These are phyloP conservation scores for Protomyctophum bolini DNA, from an alignment of 2,113 vertebrate genomes.

Conservation along the genomic window DNA sequence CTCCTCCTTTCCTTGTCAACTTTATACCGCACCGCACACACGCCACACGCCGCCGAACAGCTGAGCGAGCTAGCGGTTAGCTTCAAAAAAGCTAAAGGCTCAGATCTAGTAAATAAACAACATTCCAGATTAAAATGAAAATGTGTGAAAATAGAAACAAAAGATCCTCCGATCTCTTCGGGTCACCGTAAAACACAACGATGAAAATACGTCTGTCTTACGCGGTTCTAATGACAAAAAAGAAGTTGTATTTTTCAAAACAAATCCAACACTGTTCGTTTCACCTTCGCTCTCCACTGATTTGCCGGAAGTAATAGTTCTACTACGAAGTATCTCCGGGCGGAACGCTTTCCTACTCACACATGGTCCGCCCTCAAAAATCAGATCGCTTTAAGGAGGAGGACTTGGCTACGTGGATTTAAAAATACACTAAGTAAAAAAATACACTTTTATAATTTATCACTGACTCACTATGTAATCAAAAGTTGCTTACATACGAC, in stretches of 20 bases:
- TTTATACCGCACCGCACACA: background rate
- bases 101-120: conserved; percentile 13
- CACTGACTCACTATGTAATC: no score
- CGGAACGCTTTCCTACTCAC: background rate
- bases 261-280: conserved; percentile 5
- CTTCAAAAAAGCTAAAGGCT: background rate
- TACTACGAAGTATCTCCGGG: conserved; percentile 53
- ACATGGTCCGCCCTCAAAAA: background rate
- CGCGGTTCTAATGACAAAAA: fast-evolving
- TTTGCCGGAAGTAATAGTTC: conserved; percentile 55
- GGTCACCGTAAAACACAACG: fast-evolving
- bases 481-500: no score
- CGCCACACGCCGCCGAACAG: background rate
- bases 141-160: no score
- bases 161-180: fast-evolving
- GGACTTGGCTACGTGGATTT: no score
- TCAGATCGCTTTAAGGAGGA: background rate
- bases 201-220: no score
- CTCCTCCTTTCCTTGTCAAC: background rate
- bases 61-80: conserved; percentile 35
- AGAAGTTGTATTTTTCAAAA: background rate
- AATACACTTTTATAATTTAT: no score
- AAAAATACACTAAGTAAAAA: no score
- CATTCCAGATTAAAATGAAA: background rate
- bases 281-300: conserved; percentile 28